phyloP scores from a whole-genome alignment of 1,140 invertebrate species.

The Drosophila leontia region DNA sequence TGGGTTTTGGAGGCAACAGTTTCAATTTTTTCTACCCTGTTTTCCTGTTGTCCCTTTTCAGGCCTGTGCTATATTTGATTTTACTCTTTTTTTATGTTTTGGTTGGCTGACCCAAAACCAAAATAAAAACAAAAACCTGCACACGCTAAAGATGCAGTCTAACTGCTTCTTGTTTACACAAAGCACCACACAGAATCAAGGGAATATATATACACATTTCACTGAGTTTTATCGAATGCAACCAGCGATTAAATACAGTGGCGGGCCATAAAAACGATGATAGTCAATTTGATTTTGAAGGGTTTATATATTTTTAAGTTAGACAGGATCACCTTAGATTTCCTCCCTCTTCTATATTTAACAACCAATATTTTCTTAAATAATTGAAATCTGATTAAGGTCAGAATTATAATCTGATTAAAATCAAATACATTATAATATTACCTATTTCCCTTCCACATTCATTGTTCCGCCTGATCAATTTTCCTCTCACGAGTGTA shows the following conservation, averaged over 20 bases:
- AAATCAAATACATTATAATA: not conserved
- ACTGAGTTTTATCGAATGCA: slow-evolving; percentile 29
- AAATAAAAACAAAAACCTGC: slow-evolving; percentile 23
- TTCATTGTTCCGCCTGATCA: slow-evolving; percentile 8
- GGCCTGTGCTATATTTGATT: slow-evolving; percentile 24
- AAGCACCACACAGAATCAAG: slow-evolving; percentile 14
- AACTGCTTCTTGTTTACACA: slow-evolving; percentile 58
- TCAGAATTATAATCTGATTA: not conserved
- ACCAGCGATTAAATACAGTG: slow-evolving; percentile 55
- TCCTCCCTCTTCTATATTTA: not conserved
- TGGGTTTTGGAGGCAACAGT: slow-evolving; percentile 25
- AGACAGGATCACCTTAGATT: not conserved
- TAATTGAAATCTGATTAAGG: not conserved
- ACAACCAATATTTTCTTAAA: not conserved
- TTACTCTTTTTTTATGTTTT: slow-evolving; percentile 23
- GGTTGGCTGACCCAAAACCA: slow-evolving; percentile 46
- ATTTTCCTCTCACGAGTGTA: slow-evolving; percentile 24
- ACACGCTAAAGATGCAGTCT: slow-evolving; percentile 37
- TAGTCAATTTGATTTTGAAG: slow-evolving; percentile 19
- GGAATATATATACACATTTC: slow-evolving; percentile 6
- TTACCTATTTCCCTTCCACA: not conserved
- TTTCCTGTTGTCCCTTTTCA: slow-evolving; percentile 3
- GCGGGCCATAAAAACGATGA: slow-evolving; percentile 38
- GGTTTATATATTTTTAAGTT: not conserved
- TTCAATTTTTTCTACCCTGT: not conserved